Evolutionary conservation across 2,113 vertebrate species (phyloP).

Genomic region (Indicator indicator): DNA sequence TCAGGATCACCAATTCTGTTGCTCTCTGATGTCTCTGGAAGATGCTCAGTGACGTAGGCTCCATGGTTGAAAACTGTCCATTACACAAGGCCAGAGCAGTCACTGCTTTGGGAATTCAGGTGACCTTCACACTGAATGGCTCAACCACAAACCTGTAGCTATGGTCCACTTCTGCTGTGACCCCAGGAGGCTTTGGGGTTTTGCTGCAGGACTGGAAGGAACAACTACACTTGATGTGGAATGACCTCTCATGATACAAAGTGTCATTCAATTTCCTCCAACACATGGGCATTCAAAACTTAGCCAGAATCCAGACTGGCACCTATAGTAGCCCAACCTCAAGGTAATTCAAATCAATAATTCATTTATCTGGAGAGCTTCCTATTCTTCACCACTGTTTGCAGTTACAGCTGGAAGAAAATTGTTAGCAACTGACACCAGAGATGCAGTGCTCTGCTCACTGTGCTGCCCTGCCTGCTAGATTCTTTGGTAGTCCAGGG

Average conservation of each 20-base stretch:
- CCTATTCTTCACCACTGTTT: neutral
- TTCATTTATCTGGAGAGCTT: neutral
- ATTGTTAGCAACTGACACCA: neutral
- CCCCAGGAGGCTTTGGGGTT: rapidly evolving
- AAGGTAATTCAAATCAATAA: neutral
- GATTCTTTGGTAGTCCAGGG: neutral
- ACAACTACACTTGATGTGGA: neutral
- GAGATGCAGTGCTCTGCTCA: neutral
- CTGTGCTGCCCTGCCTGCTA: neutral
- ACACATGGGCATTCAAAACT: neutral
- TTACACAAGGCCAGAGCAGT: too few relatives aligned
- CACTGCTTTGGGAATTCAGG: neutral
- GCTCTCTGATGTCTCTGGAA: neutral
- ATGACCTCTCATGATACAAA: neutral
- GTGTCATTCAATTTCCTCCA: neutral
- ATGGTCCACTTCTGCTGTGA: neutral
- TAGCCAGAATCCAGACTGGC: neutral
- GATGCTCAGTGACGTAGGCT: neutral
- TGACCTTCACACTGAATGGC: neutral
- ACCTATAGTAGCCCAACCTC: neutral
- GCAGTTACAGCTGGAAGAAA: neutral
- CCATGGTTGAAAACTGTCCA: neutral
- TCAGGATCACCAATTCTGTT: neutral
- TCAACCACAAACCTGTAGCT: neutral
- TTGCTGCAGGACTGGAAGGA: neutral